Conservation (phyloP, 2,888 invertebrate genomes). For the Therioaphis trifolii region DNA sequence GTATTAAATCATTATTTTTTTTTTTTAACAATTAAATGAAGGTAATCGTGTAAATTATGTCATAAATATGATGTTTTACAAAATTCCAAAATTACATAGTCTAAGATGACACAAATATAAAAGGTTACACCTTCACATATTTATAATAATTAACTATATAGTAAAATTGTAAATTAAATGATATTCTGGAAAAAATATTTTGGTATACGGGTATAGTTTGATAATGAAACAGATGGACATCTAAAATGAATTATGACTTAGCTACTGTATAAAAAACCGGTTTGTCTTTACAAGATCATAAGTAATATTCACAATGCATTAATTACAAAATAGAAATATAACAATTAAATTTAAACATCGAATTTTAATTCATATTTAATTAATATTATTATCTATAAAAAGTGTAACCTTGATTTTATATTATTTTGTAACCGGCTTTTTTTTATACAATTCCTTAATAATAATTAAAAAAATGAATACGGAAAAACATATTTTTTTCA, state of each 20-base stretch:
- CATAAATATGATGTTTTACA: no score
- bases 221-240: neutral
- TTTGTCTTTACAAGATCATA: neutral
- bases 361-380: neutral
- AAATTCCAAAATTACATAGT: no score
- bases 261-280: constrained; percentile 16
- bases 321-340: neutral
- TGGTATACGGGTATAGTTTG: neutral
- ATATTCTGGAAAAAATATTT: neutral
- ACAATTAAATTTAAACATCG: neutral
- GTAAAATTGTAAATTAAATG: neutral
- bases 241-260: constrained; percentile 32
- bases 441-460: no score
- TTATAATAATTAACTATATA: no score
- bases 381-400: neutral
- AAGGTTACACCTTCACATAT: no score
- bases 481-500: no score
- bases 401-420: neutral
- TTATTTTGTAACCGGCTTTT: no score
- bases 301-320: constrained; percentile 1
- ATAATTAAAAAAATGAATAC: no score
- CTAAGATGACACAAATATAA: no score
- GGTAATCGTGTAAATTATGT: no score
- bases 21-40: no score
- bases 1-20: neutral